Base-by-base conservation (phyloP, 2,888 invertebrate species). In the Stictocephala bisonia region DNA sequence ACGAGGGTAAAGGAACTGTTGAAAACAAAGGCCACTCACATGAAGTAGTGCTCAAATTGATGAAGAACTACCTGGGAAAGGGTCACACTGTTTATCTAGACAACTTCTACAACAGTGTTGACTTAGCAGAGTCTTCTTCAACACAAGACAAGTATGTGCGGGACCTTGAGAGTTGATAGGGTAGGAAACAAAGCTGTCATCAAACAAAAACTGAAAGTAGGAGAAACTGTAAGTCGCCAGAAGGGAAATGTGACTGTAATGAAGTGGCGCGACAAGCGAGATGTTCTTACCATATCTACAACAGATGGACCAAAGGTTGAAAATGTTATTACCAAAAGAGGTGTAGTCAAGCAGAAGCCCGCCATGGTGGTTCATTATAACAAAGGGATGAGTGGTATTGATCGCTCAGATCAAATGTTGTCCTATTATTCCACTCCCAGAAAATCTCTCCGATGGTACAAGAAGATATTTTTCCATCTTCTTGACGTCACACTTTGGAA, bases 361-460 rank as follows among this genome's bases (percentile, higher is more conserved):
- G 24, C 24, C 15, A 53, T 67, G 67, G 56, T 64, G n/a, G 53
- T 72, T 22, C 15, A 26, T 3, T 71, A 71, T 15, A 58, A 71
- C 18, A 58, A 56, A 40, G 31, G 41, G 18, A 73, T 73, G 73
- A 68, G 68, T 58, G 68, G 73, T 13, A 50, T 60, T 35, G 60
- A 73, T 31, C 22, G 56, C 1, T 18, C 41, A 27, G 68, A 73
- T 44, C 68, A 73, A 56, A 73, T 73, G 60, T 24, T 73, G n/a
- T 20, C 26, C 15, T 48, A 60, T 41, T 56, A 71, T 26, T 58
- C 58, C 15, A 51, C 51, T n/a, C 64, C 50, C 1, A 60, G 64
- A 29, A 73, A 73, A 51, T 64, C 73, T 18, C 18, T 73, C 20
- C 40, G 70, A 15, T 60, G 73, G 60, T 73, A 73, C 24, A 64